A percentile compares a stretch with the other conserved stretches of the same genome.
Evolutionary conservation across 2,888 invertebrate species (phyloP).

Genomic region (Endotricha flammealis): DNA sequence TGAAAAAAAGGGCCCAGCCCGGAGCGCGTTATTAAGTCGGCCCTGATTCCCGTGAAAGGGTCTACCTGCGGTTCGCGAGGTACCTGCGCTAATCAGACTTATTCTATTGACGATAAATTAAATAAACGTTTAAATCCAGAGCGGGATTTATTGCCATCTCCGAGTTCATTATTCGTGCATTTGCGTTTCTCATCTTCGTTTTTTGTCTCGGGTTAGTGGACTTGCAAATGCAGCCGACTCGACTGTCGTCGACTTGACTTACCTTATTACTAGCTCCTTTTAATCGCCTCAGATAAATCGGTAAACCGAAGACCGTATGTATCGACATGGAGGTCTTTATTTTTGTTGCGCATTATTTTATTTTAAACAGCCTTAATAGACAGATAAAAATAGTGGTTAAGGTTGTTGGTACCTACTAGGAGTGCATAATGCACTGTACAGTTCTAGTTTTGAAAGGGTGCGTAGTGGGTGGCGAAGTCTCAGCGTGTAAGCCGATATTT

Average conservation of each 20-base stretch:
- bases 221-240: slow-evolving; percentile 21
- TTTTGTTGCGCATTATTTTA: not conserved
- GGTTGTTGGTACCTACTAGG: slow-evolving; percentile 29
- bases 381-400: not conserved
- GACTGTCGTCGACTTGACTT: not conserved
- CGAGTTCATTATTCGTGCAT: slow-evolving; percentile 59
- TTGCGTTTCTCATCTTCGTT: slow-evolving; percentile 32
- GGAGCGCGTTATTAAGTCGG: slow-evolving; percentile 36
- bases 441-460: slow-evolving; percentile 38
- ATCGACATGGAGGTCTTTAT: slow-evolving; percentile 2
- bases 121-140: slow-evolving; percentile 44
- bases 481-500: slow-evolving; percentile 69
- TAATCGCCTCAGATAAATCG: not conserved
- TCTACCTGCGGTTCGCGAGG: slow-evolving; percentile 50
- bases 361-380: not conserved
- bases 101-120: slow-evolving; percentile 63
- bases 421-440: slow-evolving; percentile 32
- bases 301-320: not conserved
- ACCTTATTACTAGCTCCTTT: not conserved
- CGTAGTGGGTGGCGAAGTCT: slow-evolving; percentile 67
- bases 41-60: slow-evolving; percentile 53
- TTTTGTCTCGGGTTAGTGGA: slow-evolving; percentile 37
- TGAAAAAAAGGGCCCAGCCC: slow-evolving; percentile 44
- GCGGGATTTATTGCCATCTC: slow-evolving; percentile 49
- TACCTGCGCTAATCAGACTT: slow-evolving; percentile 65